Conservation (phyloP, 1,140 invertebrate genomes). For the Piezodorus guildinii region DNA sequence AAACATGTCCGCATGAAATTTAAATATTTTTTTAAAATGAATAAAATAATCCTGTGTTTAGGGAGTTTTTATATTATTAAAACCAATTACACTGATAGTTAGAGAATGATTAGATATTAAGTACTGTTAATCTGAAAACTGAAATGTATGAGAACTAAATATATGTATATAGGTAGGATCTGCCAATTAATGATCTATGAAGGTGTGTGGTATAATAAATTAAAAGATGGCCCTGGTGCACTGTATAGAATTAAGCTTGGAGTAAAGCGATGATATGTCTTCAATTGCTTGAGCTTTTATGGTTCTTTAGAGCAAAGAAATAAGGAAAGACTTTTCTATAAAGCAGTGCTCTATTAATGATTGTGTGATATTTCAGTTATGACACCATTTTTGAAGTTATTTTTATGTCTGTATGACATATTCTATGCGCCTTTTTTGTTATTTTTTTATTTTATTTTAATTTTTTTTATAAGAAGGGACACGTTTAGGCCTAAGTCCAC, state of each 20-base stretch:
- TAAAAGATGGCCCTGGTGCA: constrained; percentile 3
- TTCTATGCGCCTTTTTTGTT: not conserved
- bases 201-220: constrained; percentile 9
- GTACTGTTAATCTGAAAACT: constrained; percentile 13
- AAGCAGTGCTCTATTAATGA: constrained; percentile 3
- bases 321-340: not conserved
- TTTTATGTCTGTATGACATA: not conserved
- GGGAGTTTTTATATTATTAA: constrained; percentile 11
- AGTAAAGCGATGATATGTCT: constrained; percentile 13
- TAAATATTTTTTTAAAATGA: not conserved
- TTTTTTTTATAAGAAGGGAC: not conserved
- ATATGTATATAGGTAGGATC: constrained; percentile 19
- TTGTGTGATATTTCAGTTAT: constrained; percentile 21
- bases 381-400: not conserved
- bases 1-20: constrained; percentile 2
- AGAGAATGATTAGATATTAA: constrained; percentile 7
- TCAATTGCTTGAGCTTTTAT: constrained; percentile 22
- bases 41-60: constrained; percentile 2
- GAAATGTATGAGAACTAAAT: constrained; percentile 9
- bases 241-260: constrained; percentile 21
- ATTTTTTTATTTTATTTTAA: too few species aligned
- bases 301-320: constrained; percentile 16
- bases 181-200: not conserved
- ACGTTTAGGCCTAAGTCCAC: constrained; percentile 1
- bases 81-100: constrained; percentile 10